Base-by-base conservation (phyloP, 2,113 vertebrate genomes). In the Nothocercus julius region DNA sequence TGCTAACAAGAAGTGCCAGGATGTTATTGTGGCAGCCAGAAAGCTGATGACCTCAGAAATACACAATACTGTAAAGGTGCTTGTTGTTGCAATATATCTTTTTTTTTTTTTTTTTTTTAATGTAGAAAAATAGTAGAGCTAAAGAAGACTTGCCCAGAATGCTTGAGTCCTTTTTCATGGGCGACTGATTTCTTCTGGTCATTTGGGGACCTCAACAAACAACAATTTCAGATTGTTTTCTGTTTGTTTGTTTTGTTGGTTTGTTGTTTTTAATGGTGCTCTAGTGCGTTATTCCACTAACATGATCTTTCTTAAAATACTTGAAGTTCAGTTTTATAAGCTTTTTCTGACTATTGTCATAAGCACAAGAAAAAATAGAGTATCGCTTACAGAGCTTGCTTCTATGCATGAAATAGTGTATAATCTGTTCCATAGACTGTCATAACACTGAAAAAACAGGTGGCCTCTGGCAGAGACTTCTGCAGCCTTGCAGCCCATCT, bases 11-110 rank as follows among this genome's bases (percentile, higher is more conserved):
- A 99, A 99, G 93, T 99, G 99, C 97, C 99, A 98, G 88, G 99
- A 99, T 30, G 99, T 99, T 56, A 99, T 99, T 6, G 98, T 99
- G 90, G 97, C 98, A 4, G 99, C 99, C 3, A 98, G 99, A 76
- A 99, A 97, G 76, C 97, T 99, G 84, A 99, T 99, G 99, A 99
- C 98, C 30, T 99, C 99, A 56, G 99, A 99, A 95, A 99, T 99
- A 96, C 99, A 99, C 97, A 98, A 99, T 91, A 99, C 99, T 3
- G 98, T 99, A 16, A 99, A 99, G 98, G 99, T 99, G 97, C 18
- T 30, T 62, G n/a, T 36, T 68, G 19, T 12, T 56, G 34, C 24
- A 24, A 16, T 45, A 19, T 30, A 0, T 70, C n/a, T 28, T 13
- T 25, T 21, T 25, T 13, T 1, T 27, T 27, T 20, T 28, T 16